These are phyloP conservation scores for Spheniscus humboldti DNA, from an alignment of 2,797 vertebrate genomes.

Conservation along the genomic window DNA sequence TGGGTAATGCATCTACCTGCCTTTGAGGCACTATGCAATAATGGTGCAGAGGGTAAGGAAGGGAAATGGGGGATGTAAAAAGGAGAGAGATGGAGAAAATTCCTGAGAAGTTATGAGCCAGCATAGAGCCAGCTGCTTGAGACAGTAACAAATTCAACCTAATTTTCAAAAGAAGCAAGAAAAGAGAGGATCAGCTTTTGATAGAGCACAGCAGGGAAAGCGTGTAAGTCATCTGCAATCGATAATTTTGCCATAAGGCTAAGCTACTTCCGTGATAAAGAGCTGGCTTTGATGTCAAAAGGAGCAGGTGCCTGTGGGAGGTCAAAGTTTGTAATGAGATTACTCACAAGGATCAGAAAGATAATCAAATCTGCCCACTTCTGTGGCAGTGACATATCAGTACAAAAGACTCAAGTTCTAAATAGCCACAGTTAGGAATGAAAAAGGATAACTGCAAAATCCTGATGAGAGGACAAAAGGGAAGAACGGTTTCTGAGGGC, in stretches of 20 bases:
- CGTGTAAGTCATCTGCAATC: conserved; percentile 46
- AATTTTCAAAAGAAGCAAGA: conserved; percentile 52
- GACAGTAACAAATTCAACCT: conserved; percentile 48
- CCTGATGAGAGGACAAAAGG: conserved; percentile 60
- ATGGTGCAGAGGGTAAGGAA: not conserved
- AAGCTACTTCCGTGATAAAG: conserved; percentile 61
- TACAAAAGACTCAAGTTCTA: conserved; percentile 57
- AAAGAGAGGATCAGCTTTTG: conserved; percentile 40
- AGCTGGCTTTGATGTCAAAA: conserved; percentile 57
- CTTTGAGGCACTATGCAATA: not conserved
- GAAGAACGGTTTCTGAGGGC: conserved; percentile 44
- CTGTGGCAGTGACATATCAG: conserved; percentile 52
- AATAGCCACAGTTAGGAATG: conserved; percentile 53
- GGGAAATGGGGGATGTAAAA: not conserved
- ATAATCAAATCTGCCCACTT: conserved; percentile 64
- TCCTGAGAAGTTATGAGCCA: not conserved
- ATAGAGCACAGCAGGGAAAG: conserved; percentile 43
- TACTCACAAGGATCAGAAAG: conserved; percentile 63
- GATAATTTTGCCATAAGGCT: conserved; percentile 64
- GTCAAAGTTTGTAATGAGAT: conserved; percentile 65
- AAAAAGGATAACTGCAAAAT: conserved; percentile 57
- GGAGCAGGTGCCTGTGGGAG: conserved; percentile 59
- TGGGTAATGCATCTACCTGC: not conserved
- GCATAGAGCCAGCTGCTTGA: conserved; percentile 9
- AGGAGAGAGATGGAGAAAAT: not conserved